phyloP scores from a whole-genome alignment of 1,140 invertebrate genomes.

The Vollenhovia emeryi region DNA sequence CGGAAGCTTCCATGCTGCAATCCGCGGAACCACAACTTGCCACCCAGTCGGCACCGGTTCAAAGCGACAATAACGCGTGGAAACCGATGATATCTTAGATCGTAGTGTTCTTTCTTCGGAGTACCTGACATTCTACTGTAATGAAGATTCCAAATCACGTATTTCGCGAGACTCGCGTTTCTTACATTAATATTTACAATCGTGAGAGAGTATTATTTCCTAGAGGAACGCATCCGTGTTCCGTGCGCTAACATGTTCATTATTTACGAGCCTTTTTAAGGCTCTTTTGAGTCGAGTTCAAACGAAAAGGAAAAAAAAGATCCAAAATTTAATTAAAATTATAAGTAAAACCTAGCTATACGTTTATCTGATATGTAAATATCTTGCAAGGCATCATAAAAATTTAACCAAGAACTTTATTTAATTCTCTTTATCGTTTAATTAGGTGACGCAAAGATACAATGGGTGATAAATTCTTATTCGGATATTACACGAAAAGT shows the following conservation, averaged over 20 bases:
- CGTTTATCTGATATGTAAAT: not conserved
- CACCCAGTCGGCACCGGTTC: slow-evolving; percentile 39
- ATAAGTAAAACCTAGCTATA: not conserved
- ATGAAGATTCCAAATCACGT: slow-evolving; percentile 44
- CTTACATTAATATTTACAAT: slow-evolving; percentile 13
- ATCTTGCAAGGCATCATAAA: not conserved
- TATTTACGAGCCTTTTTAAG: not conserved
- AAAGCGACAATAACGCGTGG: slow-evolving; percentile 77
- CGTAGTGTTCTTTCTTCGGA: slow-evolving; percentile 57
- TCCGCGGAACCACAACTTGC: slow-evolving; percentile 65
- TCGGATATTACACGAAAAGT: not conserved
- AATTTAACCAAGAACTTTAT: not conserved
- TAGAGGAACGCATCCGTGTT: not conserved
- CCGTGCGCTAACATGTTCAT: not conserved
- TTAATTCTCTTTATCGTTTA: not conserved
- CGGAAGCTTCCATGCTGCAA: slow-evolving; percentile 83
- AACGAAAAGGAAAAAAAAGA: not conserved
- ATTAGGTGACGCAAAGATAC: not conserved
- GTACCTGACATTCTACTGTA: slow-evolving; percentile 80
- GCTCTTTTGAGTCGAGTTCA: not conserved
- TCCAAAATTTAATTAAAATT: not conserved
- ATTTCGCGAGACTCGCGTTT: not conserved
- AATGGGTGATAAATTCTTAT: not conserved
- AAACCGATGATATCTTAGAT: slow-evolving; percentile 82
- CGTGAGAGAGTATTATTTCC: slow-evolving; percentile 10